Evolutionary conservation across 2,888 invertebrate genomes (phyloP).

Genomic region (Agapetus fuscipes): DNA sequence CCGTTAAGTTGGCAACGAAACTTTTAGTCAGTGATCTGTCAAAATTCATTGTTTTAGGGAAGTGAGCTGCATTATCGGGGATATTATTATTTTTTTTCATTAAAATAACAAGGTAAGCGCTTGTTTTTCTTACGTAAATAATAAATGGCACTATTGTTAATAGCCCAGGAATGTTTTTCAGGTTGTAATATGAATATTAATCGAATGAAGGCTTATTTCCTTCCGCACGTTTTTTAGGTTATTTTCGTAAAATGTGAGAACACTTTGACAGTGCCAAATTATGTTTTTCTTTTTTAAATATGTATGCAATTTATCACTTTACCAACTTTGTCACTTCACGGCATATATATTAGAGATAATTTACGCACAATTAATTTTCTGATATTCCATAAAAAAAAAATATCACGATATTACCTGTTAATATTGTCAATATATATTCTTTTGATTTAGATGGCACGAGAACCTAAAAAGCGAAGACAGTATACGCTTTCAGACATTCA

Average conservation of each 20-base stretch:
- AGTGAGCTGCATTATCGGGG: too few relatives aligned
- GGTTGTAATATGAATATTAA: too few relatives aligned
- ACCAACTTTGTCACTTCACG: too few relatives aligned
- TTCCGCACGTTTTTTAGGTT: background rate
- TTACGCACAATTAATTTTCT: background rate
- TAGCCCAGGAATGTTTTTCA: constrained; percentile 2
- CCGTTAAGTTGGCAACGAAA: too few relatives aligned
- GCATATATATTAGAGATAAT: constrained; percentile 2
- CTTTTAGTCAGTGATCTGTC: too few relatives aligned
- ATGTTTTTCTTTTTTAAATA: too few relatives aligned
- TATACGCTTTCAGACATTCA: constrained; percentile 3
- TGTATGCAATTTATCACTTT: constrained; percentile 2
- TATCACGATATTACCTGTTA: constrained; percentile 1
- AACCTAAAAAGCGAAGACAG: constrained; percentile 1
- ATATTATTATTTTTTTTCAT: too few relatives aligned
- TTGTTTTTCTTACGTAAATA: too few relatives aligned
- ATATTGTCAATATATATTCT: too few relatives aligned
- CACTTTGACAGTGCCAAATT: background rate
- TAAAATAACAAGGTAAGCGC: constrained; percentile 1
- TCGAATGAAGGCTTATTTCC: constrained; percentile 2
- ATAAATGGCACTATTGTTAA: too few relatives aligned
- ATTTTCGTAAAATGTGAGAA: constrained; percentile 1
- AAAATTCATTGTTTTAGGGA: too few relatives aligned
- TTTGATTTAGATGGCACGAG: constrained; percentile 1
- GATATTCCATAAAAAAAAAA: constrained; percentile 1